These are phyloP conservation scores for Atherinosoma microstoma DNA, from an alignment of 2,797 vertebrate species.

Conservation along the genomic window DNA sequence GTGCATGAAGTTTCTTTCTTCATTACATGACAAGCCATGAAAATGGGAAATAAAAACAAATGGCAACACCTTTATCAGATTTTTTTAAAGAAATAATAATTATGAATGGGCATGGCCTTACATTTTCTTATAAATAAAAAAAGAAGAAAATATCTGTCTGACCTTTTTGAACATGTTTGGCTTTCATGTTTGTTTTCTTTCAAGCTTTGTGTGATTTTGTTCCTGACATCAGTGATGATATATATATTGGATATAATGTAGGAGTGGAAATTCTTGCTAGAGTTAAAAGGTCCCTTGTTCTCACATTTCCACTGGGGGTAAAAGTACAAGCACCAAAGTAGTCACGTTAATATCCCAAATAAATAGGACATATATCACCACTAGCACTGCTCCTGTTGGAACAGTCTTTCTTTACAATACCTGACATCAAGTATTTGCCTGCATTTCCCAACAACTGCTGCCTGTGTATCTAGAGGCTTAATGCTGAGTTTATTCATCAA, in stretches of 20 bases:
- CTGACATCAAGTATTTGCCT: constrained; percentile 82
- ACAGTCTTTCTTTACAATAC: constrained; percentile 70
- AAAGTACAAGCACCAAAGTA: constrained; percentile 57
- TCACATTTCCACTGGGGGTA: constrained; percentile 54
- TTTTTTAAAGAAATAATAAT: background rate
- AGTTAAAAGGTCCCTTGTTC: constrained; percentile 58
- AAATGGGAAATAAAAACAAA: constrained; percentile 13
- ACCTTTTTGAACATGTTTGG: constrained; percentile 36
- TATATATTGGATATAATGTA: constrained; percentile 39
- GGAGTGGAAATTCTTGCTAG: constrained; percentile 49
- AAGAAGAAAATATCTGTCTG: background rate
- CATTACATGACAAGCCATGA: background rate
- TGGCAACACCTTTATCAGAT: background rate
- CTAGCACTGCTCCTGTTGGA: constrained; percentile 76
- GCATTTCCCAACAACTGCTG: constrained; percentile 75
- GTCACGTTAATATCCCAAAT: constrained; percentile 65
- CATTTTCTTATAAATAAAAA: constrained; percentile 8
- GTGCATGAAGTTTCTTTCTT: constrained; percentile 29
- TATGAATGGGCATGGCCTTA: background rate
- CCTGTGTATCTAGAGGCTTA: constrained; percentile 74
- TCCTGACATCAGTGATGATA: constrained; percentile 54
- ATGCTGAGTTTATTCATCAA: constrained; percentile 72
- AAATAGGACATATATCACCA: constrained; percentile 74
- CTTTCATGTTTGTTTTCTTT: constrained; percentile 61
- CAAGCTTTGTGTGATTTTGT: constrained; percentile 52